Evolutionary conservation across 2,797 vertebrate species (phyloP).

Genomic region (Pipistrellus kuhlii): DNA sequence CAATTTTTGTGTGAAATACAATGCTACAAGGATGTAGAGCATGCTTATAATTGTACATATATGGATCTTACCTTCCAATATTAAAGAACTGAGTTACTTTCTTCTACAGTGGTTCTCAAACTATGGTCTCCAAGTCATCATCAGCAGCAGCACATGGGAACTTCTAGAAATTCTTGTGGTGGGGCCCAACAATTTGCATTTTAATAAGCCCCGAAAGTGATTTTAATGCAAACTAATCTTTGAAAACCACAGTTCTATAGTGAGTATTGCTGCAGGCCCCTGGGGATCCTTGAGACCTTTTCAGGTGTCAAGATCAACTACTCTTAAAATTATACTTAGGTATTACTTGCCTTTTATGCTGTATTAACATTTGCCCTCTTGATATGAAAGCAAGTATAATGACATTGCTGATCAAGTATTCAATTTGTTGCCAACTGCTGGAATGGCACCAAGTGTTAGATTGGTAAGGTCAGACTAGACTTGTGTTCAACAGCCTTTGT

Average conservation of each 20-base stretch:
- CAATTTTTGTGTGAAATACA: background rate
- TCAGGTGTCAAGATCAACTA: background rate
- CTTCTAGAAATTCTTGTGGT: background rate
- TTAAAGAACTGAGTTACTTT: background rate
- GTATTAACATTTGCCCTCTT: background rate
- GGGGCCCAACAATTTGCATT: background rate
- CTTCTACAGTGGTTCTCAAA: no score
- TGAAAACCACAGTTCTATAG: background rate
- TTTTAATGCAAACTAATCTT: background rate
- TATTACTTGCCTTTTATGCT: background rate
- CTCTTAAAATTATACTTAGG: background rate
- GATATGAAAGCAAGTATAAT: background rate
- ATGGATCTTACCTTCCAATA: fast-evolving
- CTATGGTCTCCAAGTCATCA: background rate
- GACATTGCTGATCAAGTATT: background rate
- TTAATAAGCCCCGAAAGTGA: background rate
- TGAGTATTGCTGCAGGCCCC: no score
- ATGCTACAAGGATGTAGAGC: background rate
- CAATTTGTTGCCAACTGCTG: background rate
- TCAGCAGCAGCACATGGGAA: background rate
- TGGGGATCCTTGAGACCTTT: background rate
- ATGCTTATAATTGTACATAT: background rate
- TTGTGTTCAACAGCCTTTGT: background rate
- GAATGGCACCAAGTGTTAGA: background rate
- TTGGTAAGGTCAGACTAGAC: background rate